Evolutionary conservation across 2,888 invertebrate genomes (phyloP).

Genomic region (Amphipoea lucens): DNA sequence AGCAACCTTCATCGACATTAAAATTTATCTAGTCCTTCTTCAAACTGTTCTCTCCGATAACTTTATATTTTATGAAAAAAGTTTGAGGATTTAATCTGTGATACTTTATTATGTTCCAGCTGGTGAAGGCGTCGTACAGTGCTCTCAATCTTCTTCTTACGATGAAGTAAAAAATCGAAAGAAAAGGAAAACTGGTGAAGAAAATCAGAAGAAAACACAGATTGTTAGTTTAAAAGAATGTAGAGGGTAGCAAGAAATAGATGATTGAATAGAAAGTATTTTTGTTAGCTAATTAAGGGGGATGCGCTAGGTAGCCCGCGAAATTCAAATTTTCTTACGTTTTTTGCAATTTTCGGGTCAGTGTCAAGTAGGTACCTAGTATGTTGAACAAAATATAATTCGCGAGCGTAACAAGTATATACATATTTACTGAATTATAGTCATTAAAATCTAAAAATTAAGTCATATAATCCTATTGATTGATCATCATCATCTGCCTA

Average conservation of each 20-base stretch:
- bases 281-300: background rate
- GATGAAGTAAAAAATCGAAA: slow-evolving; percentile 25
- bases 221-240: background rate
- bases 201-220: background rate
- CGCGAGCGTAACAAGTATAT: no score
- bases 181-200: background rate
- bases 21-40: slow-evolving; percentile 26
- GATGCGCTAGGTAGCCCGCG: no score
- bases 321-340: no score
- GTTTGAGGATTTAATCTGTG: slow-evolving; percentile 13
- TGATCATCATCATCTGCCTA: no score
- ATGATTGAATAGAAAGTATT: background rate
- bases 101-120: slow-evolving; percentile 75
- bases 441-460: no score
- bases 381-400: no score
- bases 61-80: slow-evolving; percentile 45
- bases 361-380: no score
- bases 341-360: no score
- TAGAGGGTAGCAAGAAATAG: background rate
- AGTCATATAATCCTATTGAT: no score
- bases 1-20: slow-evolving; percentile 36
- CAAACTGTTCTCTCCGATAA: slow-evolving; percentile 24
- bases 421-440: no score
- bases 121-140: slow-evolving; percentile 86
- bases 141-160: slow-evolving; percentile 83